phyloP scores from a whole-genome alignment of 2,113 vertebrate species.

The Vidua chalybeata region DNA sequence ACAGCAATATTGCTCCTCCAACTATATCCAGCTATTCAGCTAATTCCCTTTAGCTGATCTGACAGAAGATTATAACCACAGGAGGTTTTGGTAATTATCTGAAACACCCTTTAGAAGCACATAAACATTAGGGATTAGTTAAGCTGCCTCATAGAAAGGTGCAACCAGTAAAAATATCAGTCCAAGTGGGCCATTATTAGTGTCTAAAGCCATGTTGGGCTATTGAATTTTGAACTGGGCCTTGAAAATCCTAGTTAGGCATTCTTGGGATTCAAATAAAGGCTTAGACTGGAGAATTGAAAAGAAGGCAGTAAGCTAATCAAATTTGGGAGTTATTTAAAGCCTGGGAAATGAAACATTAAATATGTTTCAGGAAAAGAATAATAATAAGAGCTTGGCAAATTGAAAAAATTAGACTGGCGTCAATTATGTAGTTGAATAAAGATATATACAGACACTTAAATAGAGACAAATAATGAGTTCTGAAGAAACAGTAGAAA shows the following conservation, averaged over 20 bases:
- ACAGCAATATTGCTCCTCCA: background rate
- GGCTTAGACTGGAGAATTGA: background rate
- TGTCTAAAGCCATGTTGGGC: background rate
- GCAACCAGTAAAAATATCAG: background rate
- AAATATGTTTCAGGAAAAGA: slow-evolving; percentile 27
- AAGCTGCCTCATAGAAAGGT: background rate
- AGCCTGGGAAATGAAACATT: slow-evolving; percentile 32
- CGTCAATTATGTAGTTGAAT: slow-evolving; percentile 3
- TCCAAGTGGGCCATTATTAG: background rate
- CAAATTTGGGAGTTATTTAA: slow-evolving; percentile 34
- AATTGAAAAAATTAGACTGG: slow-evolving; percentile 13
- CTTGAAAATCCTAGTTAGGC: background rate
- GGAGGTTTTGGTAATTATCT: background rate
- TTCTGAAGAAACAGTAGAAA: background rate
- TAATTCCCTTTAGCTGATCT: background rate
- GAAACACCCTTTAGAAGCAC: background rate
- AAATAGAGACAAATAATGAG: background rate
- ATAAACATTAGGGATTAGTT: background rate
- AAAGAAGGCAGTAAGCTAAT: background rate
- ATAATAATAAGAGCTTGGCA: slow-evolving; percentile 11
- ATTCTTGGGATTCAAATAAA: background rate
- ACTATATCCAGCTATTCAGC: background rate
- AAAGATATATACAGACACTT: background rate
- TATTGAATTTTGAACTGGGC: background rate
- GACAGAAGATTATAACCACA: background rate